Percentiles rank a stretch among this genome's conserved stretches.
These are phyloP conservation scores for Tragelaphus strepsiceros DNA, from an alignment of 2,113 vertebrate genomes.

Conservation along the genomic window DNA sequence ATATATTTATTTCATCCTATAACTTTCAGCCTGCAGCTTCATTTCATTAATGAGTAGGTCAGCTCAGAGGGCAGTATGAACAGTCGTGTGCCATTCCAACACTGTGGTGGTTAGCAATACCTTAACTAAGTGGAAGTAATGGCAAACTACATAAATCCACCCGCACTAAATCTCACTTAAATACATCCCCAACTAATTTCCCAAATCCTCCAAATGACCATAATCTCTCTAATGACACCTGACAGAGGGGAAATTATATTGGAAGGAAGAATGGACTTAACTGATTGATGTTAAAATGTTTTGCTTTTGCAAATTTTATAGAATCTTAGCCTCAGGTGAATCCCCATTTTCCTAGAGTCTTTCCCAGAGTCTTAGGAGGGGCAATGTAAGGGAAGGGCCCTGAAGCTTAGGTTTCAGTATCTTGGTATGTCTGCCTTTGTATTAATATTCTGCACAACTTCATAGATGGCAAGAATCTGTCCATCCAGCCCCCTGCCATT, in stretches of 20 bases:
- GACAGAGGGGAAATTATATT: neutral
- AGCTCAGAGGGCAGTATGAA: neutral
- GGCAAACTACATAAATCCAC: neutral
- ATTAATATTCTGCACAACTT: neutral
- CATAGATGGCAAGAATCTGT: neutral
- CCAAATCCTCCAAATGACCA: neutral
- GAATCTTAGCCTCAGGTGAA: neutral
- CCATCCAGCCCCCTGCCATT: neutral
- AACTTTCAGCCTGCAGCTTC: neutral
- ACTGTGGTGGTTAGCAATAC: neutral
- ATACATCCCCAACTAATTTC: neutral
- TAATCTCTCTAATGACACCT: too few species aligned
- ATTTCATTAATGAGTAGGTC: neutral
- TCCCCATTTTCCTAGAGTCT: neutral
- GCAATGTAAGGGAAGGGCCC: fast-evolving
- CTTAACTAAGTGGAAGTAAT: neutral
- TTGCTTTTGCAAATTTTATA: neutral
- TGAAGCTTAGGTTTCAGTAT: neutral
- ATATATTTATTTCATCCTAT: neutral
- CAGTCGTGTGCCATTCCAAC: neutral
- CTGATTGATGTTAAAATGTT: neutral
- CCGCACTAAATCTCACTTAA: neutral
- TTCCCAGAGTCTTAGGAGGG: neutral
- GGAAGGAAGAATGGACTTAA: neutral
- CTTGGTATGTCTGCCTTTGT: neutral